Percentiles rank a stretch among this genome's conserved stretches.
Conservation (phyloP, 2,797 vertebrate genomes). For the Clarias fuscus region DNA sequence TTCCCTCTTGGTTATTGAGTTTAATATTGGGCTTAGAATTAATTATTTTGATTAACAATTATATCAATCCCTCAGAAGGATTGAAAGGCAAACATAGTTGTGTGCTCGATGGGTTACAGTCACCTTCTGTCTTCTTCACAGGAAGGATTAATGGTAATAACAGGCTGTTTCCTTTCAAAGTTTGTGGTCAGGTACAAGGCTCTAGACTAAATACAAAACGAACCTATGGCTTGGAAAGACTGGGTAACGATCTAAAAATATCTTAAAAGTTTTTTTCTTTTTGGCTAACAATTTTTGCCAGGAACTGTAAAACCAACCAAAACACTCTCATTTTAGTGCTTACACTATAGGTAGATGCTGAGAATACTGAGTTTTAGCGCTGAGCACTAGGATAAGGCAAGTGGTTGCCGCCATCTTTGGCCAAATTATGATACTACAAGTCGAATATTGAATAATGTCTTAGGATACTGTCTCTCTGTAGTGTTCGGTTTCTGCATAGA, state of each 20-base stretch:
- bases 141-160: constrained; percentile 39
- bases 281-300: constrained; percentile 3
- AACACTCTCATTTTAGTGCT: background rate
- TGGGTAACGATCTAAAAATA: background rate
- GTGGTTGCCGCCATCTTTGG: constrained; percentile 48
- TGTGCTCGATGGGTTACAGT: constrained; percentile 21
- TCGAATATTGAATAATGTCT: background rate
- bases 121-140: constrained; percentile 32
- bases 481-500: background rate
- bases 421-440: constrained; percentile 31
- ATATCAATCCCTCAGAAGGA: background rate
- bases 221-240: background rate
- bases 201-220: constrained; percentile 19
- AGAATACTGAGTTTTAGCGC: background rate
- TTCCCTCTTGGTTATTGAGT: background rate
- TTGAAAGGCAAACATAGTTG: background rate
- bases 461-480: background rate
- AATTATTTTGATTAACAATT: background rate
- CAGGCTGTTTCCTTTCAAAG: constrained; percentile 32
- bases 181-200: constrained; percentile 7
- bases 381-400: background rate
- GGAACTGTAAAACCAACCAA: background rate
- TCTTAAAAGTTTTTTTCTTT: constrained; percentile 18
- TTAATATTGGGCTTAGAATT: background rate
- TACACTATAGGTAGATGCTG: background rate